Base-by-base conservation (phyloP, 30 jellyfish, hydroid and myxozoan species). In the Pseudorhiza aurosa region DNA sequence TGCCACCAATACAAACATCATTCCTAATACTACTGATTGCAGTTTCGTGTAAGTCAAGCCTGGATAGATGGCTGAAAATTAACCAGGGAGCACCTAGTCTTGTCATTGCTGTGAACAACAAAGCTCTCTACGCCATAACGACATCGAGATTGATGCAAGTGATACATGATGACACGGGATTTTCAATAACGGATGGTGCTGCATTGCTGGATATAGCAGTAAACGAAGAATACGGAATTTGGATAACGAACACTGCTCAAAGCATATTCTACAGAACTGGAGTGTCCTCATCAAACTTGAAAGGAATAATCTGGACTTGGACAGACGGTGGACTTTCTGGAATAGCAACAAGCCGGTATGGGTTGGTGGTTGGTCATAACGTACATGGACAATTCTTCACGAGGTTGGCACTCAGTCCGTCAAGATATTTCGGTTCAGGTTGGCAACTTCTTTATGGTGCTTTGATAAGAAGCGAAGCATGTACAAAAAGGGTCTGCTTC, bases 331-430 rank as follows among this genome's bases (percentile, higher is more conserved):
- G 27, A 11, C 44, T 51, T 2, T 7, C 6, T 2, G 47, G 50
- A 9, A 74, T 74, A n/a, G 24, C 75, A 0, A 74, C 87, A 2
- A 65, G 87, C 3, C 75, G 87, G 56, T 57, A 56, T 12, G 87
- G 87, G n/a, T 28, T 74, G n/a, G 87, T 74, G 19, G 31, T 74
- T 36, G 87, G 87, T 10, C 63, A 22, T 50, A 28, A 50, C 49
- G 1, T 1, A 5, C 9, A 15, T 18, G 29, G 44, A 4, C 17
- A 7, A 28, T 18, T 36, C 29, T 51, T 0, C 18, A 22, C 2
- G 24, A 51, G 87, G 65, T 10, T 17, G 0, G 87, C 76, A 21
- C 29, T 74, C 8, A 33, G 26, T 27, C 59, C 75, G 24, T 51
- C 1, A 0, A 27, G 15, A 14, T 65, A 36, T 37, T 1, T 17